Evolutionary conservation across 2,797 vertebrate species (phyloP).

Genomic region (Chelon labrosus): DNA sequence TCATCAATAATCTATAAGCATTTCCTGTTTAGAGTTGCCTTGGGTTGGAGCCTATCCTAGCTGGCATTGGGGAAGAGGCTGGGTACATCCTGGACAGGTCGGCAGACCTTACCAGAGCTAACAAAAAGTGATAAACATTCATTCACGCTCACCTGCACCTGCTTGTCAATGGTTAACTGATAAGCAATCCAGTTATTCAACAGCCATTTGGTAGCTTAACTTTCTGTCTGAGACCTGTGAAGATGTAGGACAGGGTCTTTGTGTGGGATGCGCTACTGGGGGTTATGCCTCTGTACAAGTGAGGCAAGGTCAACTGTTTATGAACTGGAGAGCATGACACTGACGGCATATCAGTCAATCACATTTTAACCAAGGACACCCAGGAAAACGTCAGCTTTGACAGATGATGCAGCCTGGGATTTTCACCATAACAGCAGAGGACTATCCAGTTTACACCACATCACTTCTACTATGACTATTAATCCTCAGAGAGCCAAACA

Average conservation of each 20-base stretch:
- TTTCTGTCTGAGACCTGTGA: constrained; percentile 11
- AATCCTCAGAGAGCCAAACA: constrained; percentile 37
- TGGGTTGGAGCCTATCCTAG: too few species aligned
- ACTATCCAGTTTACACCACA: constrained; percentile 35
- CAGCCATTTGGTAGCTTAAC: constrained; percentile 2
- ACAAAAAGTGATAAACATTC: too few species aligned
- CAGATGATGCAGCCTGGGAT: constrained; percentile 53
- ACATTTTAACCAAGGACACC: constrained; percentile 52
- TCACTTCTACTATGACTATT: constrained; percentile 34
- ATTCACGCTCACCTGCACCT: too few species aligned
- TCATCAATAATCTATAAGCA: too few species aligned
- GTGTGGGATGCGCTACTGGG: neutral
- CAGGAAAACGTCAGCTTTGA: constrained; percentile 48
- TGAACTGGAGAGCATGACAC: constrained; percentile 33
- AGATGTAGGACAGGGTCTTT: neutral
- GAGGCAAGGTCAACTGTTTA: constrained; percentile 49
- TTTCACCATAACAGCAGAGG: constrained; percentile 36
- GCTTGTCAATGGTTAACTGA: neutral
- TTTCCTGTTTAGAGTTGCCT: too few species aligned
- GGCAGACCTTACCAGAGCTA: too few species aligned
- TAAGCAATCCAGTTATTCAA: neutral
- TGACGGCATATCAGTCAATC: constrained; percentile 68
- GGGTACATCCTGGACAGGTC: too few species aligned
- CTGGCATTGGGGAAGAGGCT: too few species aligned
- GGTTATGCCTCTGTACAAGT: constrained; percentile 28